Evolutionary conservation across 2,888 invertebrate species (phyloP).

Genomic region (Sussaba pulchella): DNA sequence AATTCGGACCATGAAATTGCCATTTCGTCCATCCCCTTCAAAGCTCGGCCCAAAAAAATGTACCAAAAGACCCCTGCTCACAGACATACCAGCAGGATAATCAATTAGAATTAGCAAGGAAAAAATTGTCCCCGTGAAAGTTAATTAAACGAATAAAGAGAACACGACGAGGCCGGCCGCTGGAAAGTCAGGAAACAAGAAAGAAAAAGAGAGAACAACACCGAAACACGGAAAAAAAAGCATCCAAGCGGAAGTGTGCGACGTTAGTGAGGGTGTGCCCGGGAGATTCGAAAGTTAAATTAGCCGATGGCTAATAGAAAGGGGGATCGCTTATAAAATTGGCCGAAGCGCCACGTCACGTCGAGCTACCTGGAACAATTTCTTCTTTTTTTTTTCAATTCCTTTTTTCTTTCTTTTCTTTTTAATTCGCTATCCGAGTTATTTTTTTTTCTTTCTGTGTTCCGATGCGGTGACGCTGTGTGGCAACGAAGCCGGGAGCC

Average conservation of each 20-base stretch:
- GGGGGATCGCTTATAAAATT: slow-evolving; percentile 51
- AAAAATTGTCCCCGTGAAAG: neutral
- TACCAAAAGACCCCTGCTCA: too few species aligned
- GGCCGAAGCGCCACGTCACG: slow-evolving; percentile 19
- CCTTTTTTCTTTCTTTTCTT: too few species aligned
- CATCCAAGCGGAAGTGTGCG: slow-evolving; percentile 19
- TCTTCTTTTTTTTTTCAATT: slow-evolving; percentile 12
- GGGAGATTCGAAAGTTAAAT: slow-evolving; percentile 44
- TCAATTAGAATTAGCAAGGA: neutral
- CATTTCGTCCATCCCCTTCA: too few species aligned
- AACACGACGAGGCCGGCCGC: neutral
- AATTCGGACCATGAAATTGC: too few species aligned
- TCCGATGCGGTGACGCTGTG: slow-evolving; percentile 16
- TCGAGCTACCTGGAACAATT: neutral
- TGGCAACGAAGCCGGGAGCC: slow-evolving; percentile 26
- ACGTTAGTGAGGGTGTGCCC: slow-evolving; percentile 9
- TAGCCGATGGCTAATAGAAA: slow-evolving; percentile 42
- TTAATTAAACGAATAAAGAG: neutral
- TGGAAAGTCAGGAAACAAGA: neutral
- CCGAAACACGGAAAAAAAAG: neutral
- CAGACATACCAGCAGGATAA: too few species aligned
- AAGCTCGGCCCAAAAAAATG: too few species aligned
- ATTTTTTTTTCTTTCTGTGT: slow-evolving; percentile 15
- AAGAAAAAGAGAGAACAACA: neutral
- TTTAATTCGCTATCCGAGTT: too few species aligned